Evolutionary conservation across 2,888 invertebrate genomes (phyloP), one percentile per base, ranked within the genome.

Genomic region (Cheilosia urbana): DNA sequence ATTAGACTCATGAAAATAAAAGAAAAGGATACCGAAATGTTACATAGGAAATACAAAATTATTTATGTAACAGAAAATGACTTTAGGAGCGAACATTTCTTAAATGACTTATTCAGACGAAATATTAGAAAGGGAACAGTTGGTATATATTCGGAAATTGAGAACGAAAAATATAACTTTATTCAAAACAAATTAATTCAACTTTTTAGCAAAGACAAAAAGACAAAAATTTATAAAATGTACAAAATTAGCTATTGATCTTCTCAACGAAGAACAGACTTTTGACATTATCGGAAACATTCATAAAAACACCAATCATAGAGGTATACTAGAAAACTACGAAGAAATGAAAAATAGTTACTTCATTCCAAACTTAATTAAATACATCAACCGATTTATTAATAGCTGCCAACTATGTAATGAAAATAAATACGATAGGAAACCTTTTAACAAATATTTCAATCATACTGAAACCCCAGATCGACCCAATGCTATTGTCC

Each of bases 361-460:
- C 17, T 81, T 69, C 24, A 63, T 40, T 42, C 69, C 69, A 2
- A 77, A 83, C 58, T 40, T 76, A 42, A 68, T 68, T 6, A 68
- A 40, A 51, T 45, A 69, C 13, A 47, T 71, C 34, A 47, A 57
- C 9, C 63, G 49, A 63, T 51, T 37, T 42, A 63, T 78, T 30
- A 71, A 71, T n/a, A 71, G 55, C 53, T 77, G 77, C 42, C 45
- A 62, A 17, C 9, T 62, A 30, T 77, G 62, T 11, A 45, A 78
- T 19, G 63, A 71, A 69, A 78, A 62, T 13, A 40, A 65, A 62
- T 60, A 34, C 5, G 40, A 63, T 1, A 40, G 27, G 19, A 24
- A 68, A 24, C 55, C 37, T 19, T 57, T 57, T 40, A 17, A 63
- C 34, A 69, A 78, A 72, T 79, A 58, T 60, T 65, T 49, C 17